Base-by-base conservation (phyloP, 2,888 invertebrate species). In the Morpho deidamia region DNA sequence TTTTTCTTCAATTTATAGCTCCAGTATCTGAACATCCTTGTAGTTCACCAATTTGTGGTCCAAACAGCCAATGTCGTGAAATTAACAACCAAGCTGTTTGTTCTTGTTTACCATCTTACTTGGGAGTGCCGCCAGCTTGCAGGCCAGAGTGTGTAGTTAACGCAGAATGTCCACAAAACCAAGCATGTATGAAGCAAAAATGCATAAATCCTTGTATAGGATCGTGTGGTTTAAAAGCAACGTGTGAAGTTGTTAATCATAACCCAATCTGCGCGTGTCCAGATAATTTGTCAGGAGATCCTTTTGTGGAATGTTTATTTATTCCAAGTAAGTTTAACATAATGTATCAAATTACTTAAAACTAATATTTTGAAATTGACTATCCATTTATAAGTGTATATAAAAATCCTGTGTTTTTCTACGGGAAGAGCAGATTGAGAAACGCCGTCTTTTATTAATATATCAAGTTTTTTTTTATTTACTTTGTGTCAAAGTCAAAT, bases 201-300 rank as follows among this genome's bases (percentile, higher is more conserved):
- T 95, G 95, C 78, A 83, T 91, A 45, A 93, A 95, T 81, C 95
- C 95, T 44, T 95, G 95, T 70, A 87, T 92, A 11, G 94, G 94
- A 44, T 90, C 92, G 47, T 96, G 95, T 66, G 94, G 94, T 49
- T 65, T 91, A 46, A 82, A 90, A 71, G 91, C 94, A 46, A 84
- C 84, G 38, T 92, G 94, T 71, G 87, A 87, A 66, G 94, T 95
- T 2, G 89, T 93, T 23, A 94, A 94, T 73, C 96, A 96, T 68
- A 93, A 92, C 56, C 95, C 96, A 4, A 91, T 92, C 37, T 96
- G 96, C 73, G 88, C 92, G 4, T 96, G 96, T 70, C 90, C 92
- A 74, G 83, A 81, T 74, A 92, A 92, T 39, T 91, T 91, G 65
- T 91, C 92, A 1, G 94, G 94, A 8, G 93, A 94, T 82, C 93